A percentile compares a stretch with the other conserved stretches of the same genome.
phyloP scores from a whole-genome alignment of 35 echinoderm and acorn worm genomes.

The Hemicentrotus pulcherrimus region DNA sequence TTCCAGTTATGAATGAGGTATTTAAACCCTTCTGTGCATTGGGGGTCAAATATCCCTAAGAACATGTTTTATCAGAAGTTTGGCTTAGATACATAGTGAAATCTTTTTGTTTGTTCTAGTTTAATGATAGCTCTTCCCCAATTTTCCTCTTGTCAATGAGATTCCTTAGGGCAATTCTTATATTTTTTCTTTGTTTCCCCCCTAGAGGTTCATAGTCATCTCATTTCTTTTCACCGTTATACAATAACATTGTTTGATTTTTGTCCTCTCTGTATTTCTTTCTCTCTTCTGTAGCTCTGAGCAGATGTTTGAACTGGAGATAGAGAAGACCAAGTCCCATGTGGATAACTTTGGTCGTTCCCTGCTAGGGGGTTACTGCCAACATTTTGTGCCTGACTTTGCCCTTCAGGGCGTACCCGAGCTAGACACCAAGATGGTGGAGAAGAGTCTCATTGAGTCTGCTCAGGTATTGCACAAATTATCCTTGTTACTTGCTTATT shows the following conservation, averaged over 20 bases:
- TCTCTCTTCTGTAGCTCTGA: conserved; percentile 62
- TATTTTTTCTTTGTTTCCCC: background rate
- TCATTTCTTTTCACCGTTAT: background rate
- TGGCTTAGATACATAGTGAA: background rate
- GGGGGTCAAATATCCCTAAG: background rate
- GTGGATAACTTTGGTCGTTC: conserved; percentile 92
- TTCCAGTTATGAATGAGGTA: background rate
- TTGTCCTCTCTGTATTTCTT: background rate
- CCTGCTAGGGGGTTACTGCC: conserved; percentile 84
- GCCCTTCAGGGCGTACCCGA: conserved; percentile 80
- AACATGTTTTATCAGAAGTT: no score
- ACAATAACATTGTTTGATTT: no score
- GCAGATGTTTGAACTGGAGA: conserved; percentile 33
- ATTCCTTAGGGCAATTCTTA: background rate
- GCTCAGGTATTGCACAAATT: conserved; percentile 61
- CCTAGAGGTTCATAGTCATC: background rate
- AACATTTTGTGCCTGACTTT: conserved; percentile 85
- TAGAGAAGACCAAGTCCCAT: conserved; percentile 55
- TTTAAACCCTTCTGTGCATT: background rate
- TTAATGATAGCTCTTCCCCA: background rate
- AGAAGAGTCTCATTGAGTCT: conserved; percentile 47
- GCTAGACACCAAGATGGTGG: conserved; percentile 63
- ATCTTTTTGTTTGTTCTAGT: background rate
- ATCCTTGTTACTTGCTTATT: no score
- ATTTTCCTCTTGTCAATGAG: background rate